Evolutionary conservation across 2,888 invertebrate genomes (phyloP).

Genomic region (Athetis lepigone): DNA sequence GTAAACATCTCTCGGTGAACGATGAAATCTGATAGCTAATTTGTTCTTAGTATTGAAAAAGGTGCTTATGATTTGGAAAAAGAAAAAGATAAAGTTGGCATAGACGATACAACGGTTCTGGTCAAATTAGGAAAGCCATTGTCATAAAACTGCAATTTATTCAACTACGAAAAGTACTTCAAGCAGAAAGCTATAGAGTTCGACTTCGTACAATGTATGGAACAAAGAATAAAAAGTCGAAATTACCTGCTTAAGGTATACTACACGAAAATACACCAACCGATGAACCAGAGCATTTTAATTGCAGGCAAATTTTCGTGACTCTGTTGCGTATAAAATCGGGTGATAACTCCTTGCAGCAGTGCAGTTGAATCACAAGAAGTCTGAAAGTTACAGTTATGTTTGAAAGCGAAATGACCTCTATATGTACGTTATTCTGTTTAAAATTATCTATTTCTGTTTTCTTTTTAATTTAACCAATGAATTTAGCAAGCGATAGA

Average conservation of each 20-base stretch:
- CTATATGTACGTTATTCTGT: slow-evolving; percentile 23
- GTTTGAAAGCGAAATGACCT: slow-evolving; percentile 28
- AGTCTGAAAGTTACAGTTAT: slow-evolving; percentile 27
- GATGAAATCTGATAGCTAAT: background rate
- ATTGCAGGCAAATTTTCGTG: slow-evolving; percentile 12
- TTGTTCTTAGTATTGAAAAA: background rate
- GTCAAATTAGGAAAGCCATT: background rate
- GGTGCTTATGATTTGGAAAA: too few relatives aligned
- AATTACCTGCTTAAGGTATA: too few relatives aligned
- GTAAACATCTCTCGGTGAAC: background rate
- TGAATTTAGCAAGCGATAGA: slow-evolving; percentile 27
- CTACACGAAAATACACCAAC: background rate
- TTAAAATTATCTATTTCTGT: slow-evolving; percentile 2
- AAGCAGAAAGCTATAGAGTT: background rate
- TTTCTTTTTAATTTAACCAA: slow-evolving; percentile 26
- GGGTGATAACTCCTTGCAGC: slow-evolving; percentile 4
- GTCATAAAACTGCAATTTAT: background rate
- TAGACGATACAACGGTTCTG: background rate
- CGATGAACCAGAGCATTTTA: slow-evolving; percentile 18
- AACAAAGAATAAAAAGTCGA: background rate
- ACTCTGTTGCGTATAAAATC: slow-evolving; percentile 27
- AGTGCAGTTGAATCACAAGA: slow-evolving; percentile 19
- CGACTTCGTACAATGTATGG: too few relatives aligned
- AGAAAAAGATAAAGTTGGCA: background rate
- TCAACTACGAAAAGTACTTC: background rate